Conservation (phyloP, 2,797 vertebrate genomes). For the Pangasius djambal region DNA sequence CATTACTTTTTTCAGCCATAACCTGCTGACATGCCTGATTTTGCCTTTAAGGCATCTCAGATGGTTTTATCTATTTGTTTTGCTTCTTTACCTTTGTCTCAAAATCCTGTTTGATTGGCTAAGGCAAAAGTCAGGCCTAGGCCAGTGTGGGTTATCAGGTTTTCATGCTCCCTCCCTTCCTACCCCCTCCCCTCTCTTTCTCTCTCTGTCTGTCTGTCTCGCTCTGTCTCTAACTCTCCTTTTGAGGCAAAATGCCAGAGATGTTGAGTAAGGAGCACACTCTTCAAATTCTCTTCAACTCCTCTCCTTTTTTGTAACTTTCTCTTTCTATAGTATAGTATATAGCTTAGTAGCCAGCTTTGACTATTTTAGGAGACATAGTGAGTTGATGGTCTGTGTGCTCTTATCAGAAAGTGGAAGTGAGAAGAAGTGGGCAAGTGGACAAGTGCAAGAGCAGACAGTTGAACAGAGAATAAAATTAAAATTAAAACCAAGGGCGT, state of each 20-base stretch:
- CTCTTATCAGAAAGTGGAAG: too few relatives aligned
- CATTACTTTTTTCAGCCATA: not conserved
- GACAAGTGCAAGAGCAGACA: too few relatives aligned
- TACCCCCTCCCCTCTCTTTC: not conserved
- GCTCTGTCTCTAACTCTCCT: constrained; percentile 37
- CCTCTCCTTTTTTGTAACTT: constrained; percentile 33
- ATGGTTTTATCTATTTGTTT: constrained; percentile 36
- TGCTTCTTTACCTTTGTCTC: constrained; percentile 46
- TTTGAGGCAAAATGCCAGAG: constrained; percentile 51
- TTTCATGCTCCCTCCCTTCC: not conserved
- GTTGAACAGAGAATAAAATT: too few relatives aligned
- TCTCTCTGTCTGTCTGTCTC: not conserved
- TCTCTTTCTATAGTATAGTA: not conserved
- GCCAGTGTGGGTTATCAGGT: not conserved
- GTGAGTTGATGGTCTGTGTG: too few relatives aligned
- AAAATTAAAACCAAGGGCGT: too few relatives aligned
- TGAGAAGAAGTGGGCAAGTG: too few relatives aligned
- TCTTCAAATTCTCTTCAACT: constrained; percentile 5
- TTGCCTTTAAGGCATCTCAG: not conserved
- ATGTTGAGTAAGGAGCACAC: constrained; percentile 43
- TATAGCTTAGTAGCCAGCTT: too few relatives aligned
- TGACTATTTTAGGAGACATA: too few relatives aligned
- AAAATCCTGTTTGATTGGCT: not conserved
- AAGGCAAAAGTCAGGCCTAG: not conserved
- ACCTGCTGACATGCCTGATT: constrained; percentile 1